Evolutionary conservation across 2,113 vertebrate species (phyloP), one percentile per base, ranked within the genome.

Genomic region (Desmodus rotundus): DNA sequence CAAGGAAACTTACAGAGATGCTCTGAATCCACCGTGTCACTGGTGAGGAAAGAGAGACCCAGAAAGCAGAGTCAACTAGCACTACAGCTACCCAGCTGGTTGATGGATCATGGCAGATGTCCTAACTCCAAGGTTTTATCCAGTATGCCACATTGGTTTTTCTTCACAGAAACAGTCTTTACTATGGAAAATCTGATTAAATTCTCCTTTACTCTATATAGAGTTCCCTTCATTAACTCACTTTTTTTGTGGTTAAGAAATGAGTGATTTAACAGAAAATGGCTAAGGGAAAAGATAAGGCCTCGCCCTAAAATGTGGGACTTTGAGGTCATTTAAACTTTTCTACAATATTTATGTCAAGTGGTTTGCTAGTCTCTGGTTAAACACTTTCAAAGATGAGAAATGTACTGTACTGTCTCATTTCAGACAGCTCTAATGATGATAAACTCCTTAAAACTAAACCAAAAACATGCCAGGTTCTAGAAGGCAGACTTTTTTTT

Each of bases 391-490:
- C n/a, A 76, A 65, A 33, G 9, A 89, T 56, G n/a, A 80, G 50
- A 86, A 86, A 94, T 54, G 38, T 85, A 41, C 65, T 54, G 38
- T 85, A 41, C 65, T 78, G 58, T 9, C 89, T 94, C 47, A 73
- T 70, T 94, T 94, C 22, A 83, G 58, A 93, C 41, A 84, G 33
- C 12, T 83, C 50, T 50, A 65, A 83, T 58, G 70, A 88, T 86
- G 63, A 91, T 41, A 94, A 73, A 82, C 85, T 95, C 43, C n/a
- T 93, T 70, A 68, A 97, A 90, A 95, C 10, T n/a, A 36, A 94
- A 78, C 26, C 61, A 38, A 96, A 97, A 91, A 13, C 36, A 89
- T 76, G 16, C 78, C 50, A 65, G 38, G 4, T 14, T 82, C 52
- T 89, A 33, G 54, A 94, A 50, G 33, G 22, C n/a, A 91, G 28